Evolutionary conservation across 1,140 invertebrate genomes (phyloP).

Genomic region (Leptinotarsa lineolata): DNA sequence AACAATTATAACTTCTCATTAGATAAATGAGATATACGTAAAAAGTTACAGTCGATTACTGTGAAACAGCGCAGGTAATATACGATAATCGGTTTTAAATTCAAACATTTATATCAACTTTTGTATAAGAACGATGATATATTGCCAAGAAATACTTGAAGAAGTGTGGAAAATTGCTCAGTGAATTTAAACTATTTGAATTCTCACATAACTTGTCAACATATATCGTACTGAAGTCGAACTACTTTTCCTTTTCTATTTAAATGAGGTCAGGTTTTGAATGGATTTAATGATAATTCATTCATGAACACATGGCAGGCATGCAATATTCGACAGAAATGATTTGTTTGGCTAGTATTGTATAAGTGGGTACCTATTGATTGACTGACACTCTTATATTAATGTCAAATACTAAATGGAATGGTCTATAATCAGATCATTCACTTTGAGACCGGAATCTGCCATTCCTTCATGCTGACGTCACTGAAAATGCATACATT

Average conservation of each 20-base stretch:
- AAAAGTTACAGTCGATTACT: background rate
- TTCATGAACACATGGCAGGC: background rate
- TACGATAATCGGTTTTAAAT: conserved; percentile 8
- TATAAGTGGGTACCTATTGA: too few species aligned
- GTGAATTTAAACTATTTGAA: background rate
- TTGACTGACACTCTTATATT: too few species aligned
- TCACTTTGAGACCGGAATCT: too few species aligned
- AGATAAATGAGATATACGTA: background rate
- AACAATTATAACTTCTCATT: background rate
- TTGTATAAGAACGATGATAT: background rate
- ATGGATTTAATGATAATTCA: background rate
- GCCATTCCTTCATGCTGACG: too few species aligned
- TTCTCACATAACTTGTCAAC: background rate
- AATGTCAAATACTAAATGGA: too few species aligned
- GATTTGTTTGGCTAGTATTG: too few species aligned
- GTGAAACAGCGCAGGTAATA: background rate
- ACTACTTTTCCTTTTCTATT: background rate
- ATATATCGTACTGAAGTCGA: background rate
- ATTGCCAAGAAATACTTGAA: background rate
- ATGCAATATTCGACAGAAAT: background rate
- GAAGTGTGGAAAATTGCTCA: background rate
- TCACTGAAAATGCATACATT: too few species aligned
- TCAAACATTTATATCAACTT: conserved; percentile 1
- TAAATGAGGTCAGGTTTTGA: background rate
- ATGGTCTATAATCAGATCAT: too few species aligned